Percentiles rank a stretch among this genome's conserved stretches.
phyloP scores from a whole-genome alignment of 2,113 vertebrate genomes.

The Micromys minutus region DNA sequence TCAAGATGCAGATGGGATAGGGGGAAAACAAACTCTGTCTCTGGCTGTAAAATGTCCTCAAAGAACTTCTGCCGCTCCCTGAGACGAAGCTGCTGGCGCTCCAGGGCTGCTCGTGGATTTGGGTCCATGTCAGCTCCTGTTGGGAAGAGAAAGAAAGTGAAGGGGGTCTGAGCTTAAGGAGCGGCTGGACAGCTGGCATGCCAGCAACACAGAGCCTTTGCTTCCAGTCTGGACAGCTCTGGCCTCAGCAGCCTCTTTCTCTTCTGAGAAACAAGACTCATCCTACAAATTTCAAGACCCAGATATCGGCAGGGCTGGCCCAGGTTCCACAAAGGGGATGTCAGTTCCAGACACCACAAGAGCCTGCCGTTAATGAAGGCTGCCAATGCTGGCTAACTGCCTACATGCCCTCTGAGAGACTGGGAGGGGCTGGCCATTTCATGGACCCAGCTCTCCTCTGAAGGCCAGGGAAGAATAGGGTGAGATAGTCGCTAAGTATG shows the following conservation, averaged over 20 bases:
- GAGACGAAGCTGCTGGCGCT: slow-evolving; percentile 91
- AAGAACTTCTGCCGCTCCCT: slow-evolving; percentile 93
- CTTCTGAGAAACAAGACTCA: slow-evolving; percentile 41
- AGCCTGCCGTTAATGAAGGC: slow-evolving; percentile 45
- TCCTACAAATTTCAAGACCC: slow-evolving; percentile 22
- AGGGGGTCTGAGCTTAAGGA: background rate
- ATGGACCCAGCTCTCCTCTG: background rate
- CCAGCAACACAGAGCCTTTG: background rate
- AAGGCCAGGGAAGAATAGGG: background rate
- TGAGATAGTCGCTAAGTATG: background rate
- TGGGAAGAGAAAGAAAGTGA: background rate
- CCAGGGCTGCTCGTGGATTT: slow-evolving; percentile 81
- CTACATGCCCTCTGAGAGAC: background rate
- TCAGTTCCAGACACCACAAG: slow-evolving; percentile 74
- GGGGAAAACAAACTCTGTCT: slow-evolving; percentile 93
- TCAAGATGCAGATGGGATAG: slow-evolving; percentile 92
- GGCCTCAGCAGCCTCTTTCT: background rate
- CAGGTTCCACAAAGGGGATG: slow-evolving; percentile 73
- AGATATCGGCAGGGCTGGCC: slow-evolving; percentile 7
- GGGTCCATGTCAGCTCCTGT: slow-evolving; percentile 84
- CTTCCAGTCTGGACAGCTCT: background rate
- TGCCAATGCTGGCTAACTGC: slow-evolving; percentile 31
- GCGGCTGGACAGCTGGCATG: background rate
- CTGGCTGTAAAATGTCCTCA: slow-evolving; percentile 95
- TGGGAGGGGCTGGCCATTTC: background rate